Conservation (phyloP, 2,797 vertebrate genomes). For the Passerculus sandwichensis region DNA sequence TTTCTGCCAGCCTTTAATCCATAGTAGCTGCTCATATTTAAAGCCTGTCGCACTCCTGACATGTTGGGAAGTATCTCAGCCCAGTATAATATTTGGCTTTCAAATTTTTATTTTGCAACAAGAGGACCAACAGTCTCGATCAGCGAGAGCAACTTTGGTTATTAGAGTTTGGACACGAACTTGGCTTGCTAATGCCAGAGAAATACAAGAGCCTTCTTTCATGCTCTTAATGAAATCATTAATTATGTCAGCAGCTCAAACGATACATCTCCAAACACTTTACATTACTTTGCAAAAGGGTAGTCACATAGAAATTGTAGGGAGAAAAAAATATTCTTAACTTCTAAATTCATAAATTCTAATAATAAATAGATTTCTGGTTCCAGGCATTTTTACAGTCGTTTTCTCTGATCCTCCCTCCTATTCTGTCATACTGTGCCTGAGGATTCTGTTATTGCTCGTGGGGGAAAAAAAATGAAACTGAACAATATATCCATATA, state of each 20-base stretch:
- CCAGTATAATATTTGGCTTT: conserved; percentile 74
- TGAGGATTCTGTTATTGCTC: neutral
- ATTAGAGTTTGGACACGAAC: conserved; percentile 70
- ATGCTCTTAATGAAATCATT: conserved; percentile 75
- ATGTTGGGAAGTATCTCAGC: conserved; percentile 59
- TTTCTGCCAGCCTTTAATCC: conserved; percentile 26
- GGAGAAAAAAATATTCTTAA: conserved; percentile 28
- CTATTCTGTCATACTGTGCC: neutral
- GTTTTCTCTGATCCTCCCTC: conserved; percentile 7
- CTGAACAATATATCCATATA: neutral
- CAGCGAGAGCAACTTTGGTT: conserved; percentile 55
- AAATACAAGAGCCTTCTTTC: conserved; percentile 75
- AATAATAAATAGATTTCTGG: neutral
- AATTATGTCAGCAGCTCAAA: conserved; percentile 76
- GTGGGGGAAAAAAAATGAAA: conserved; percentile 7
- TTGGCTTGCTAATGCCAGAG: conserved; percentile 54
- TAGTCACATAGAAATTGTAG: conserved; percentile 37
- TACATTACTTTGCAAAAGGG: conserved; percentile 55
- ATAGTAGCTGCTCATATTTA: conserved; percentile 56
- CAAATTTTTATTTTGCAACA: conserved; percentile 70
- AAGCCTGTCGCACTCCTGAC: conserved; percentile 48
- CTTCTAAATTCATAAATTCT: conserved; percentile 1
- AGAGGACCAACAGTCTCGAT: conserved; percentile 68
- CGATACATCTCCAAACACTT: conserved; percentile 72
- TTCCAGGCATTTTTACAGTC: neutral